phyloP scores from a whole-genome alignment of 2,888 invertebrate species.

The Stenodera caucasica region DNA sequence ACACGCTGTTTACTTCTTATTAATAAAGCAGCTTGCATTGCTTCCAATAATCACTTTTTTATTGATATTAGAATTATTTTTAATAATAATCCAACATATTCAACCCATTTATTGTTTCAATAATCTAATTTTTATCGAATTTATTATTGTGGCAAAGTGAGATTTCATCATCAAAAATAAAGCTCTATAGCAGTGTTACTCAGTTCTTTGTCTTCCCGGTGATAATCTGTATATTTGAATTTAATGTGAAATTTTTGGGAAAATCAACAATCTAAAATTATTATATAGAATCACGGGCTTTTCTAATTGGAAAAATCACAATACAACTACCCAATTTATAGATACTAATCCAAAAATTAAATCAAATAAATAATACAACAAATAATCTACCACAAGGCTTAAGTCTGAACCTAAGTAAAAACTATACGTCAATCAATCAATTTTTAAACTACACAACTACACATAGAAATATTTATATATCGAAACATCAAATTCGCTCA shows the following conservation, averaged over 20 bases:
- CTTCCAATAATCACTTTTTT: constrained; percentile 54
- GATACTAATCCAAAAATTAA: too few species aligned
- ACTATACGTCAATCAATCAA: background rate
- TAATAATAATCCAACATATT: background rate
- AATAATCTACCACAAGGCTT: too few species aligned
- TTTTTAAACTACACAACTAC: background rate
- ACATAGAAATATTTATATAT: background rate
- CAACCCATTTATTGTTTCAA: background rate
- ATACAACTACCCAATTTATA: too few species aligned
- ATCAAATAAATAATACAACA: too few species aligned
- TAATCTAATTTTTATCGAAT: background rate
- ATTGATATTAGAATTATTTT: too few species aligned
- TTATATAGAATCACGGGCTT: too few species aligned
- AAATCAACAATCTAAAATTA: too few species aligned
- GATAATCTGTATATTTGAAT: too few species aligned
- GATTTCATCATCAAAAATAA: background rate
- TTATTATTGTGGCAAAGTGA: constrained; percentile 1
- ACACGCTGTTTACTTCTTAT: constrained; percentile 88
- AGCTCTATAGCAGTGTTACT: background rate
- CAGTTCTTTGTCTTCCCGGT: background rate
- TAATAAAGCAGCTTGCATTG: constrained; percentile 93
- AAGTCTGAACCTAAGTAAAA: too few species aligned
- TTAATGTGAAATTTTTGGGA: too few species aligned
- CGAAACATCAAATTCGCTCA: background rate
- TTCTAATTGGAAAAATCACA: too few species aligned